phyloP scores from a whole-genome alignment of 2,113 vertebrate genomes.

The Hippocampus zosterae region DNA sequence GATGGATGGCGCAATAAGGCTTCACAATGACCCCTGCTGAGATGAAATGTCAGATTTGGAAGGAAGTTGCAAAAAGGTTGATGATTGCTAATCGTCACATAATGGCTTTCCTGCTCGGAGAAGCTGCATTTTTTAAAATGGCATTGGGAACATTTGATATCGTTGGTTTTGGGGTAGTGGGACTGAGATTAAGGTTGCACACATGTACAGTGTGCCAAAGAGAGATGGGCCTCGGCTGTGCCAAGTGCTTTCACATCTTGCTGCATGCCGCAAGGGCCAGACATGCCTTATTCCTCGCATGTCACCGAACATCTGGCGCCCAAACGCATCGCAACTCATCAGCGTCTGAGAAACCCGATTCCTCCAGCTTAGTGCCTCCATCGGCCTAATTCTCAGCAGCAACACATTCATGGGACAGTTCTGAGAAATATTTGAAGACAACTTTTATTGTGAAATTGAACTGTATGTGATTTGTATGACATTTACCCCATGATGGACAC shows the following conservation, averaged over 20 bases:
- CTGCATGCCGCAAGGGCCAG: slow-evolving; percentile 32
- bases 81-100: slow-evolving; percentile 44
- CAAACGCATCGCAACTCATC: slow-evolving; percentile 44
- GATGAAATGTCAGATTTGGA: slow-evolving; percentile 24
- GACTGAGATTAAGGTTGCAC: slow-evolving; percentile 18
- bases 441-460: neutral
- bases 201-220: slow-evolving; percentile 32
- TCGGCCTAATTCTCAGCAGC: slow-evolving; percentile 13
- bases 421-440: neutral
- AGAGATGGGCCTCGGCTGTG: slow-evolving; percentile 32
- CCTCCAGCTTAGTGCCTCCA: slow-evolving; percentile 29
- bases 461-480: neutral
- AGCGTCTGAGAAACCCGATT: slow-evolving; percentile 39
- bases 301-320: slow-evolving; percentile 64
- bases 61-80: slow-evolving; percentile 42
- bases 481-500: neutral
- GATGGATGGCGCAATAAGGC: slow-evolving; percentile 39
- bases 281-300: slow-evolving; percentile 32
- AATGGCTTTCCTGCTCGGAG: slow-evolving; percentile 40
- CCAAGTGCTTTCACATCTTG: slow-evolving; percentile 59
- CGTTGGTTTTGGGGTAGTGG: slow-evolving; percentile 13
- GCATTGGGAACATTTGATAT: slow-evolving; percentile 19
- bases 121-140: neutral
- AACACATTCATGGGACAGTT: slow-evolving; percentile 2
- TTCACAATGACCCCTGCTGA: slow-evolving; percentile 29